These are phyloP conservation scores for Diabrotica balteata DNA, from an alignment of 2,888 invertebrate species.

Conservation along the genomic window DNA sequence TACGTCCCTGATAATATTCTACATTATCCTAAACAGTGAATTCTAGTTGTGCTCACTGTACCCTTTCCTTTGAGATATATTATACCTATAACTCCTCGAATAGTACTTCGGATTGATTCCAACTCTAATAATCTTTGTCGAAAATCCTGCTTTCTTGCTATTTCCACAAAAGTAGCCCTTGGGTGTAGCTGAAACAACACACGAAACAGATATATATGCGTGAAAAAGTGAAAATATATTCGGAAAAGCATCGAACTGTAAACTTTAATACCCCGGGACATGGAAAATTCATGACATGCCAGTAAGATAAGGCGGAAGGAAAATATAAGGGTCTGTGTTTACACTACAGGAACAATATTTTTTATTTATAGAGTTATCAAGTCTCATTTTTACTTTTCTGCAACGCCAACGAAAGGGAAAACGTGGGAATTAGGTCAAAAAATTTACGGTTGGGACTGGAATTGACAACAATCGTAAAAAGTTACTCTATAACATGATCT, in stretches of 20 bases:
- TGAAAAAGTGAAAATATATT: constrained; percentile 24
- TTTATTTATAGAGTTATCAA: constrained; percentile 1
- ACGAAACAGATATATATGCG: constrained; percentile 1
- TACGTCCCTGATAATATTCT: too few relatives aligned
- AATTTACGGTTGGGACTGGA: too few relatives aligned
- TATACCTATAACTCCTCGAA: neutral
- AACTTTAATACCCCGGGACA: constrained; percentile 20
- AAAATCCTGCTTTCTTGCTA: neutral
- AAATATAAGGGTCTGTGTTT: constrained; percentile 1
- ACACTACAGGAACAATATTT: constrained; percentile 1
- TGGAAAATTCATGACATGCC: constrained; percentile 25
- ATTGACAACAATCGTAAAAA: too few relatives aligned
- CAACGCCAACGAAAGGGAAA: neutral
- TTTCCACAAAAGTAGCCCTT: neutral
- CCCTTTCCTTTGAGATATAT: neutral
- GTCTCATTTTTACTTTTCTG: neutral
- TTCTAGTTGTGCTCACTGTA: neutral
- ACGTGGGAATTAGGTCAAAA: neutral
- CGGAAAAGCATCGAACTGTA: constrained; percentile 19
- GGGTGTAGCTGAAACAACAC: constrained; percentile 9
- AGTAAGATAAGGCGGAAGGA: neutral
- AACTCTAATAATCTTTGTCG: neutral
- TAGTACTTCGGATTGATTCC: neutral
- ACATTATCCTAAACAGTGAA: neutral
- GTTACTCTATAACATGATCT: too few relatives aligned